A percentile compares a stretch with the other conserved stretches of the same genome.
These are phyloP conservation scores for Lathamus discolor DNA, from an alignment of 2,113 vertebrate genomes.

Conservation along the genomic window DNA sequence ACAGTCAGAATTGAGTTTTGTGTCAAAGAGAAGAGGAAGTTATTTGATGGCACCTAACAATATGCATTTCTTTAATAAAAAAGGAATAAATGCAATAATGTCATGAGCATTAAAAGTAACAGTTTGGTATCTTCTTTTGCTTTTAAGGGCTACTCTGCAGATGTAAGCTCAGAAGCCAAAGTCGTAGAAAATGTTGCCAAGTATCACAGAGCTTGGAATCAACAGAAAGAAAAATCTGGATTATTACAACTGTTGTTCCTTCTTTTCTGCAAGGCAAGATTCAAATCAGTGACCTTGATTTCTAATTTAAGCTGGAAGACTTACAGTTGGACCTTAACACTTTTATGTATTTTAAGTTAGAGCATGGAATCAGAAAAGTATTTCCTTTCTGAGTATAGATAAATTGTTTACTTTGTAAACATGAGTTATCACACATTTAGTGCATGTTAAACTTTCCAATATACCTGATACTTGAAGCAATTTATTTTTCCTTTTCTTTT, in stretches of 20 bases:
- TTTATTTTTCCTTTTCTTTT: not conserved
- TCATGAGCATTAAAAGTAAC: not conserved
- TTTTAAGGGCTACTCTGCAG: slow-evolving; percentile 79
- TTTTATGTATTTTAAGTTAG: not conserved
- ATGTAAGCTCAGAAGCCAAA: slow-evolving; percentile 74
- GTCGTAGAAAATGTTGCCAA: slow-evolving; percentile 75
- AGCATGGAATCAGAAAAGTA: not conserved
- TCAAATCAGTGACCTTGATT: not conserved
- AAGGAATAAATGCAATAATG: not conserved
- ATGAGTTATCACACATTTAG: not conserved
- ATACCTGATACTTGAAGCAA: not conserved
- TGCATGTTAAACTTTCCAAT: not conserved
- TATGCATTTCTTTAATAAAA: not conserved
- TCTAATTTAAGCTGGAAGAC: not conserved
- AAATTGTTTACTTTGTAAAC: not conserved
- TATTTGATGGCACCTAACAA: not conserved
- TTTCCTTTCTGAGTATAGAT: not conserved
- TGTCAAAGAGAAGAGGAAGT: not conserved
- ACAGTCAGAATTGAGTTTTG: not conserved
- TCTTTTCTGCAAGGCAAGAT: slow-evolving; percentile 82
- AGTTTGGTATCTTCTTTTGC: not conserved
- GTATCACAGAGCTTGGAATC: slow-evolving; percentile 74
- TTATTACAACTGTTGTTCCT: slow-evolving; percentile 77
- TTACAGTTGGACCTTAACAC: not conserved
- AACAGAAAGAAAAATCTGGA: slow-evolving; percentile 69